Evolutionary conservation across 2,797 vertebrate genomes (phyloP).

Genomic region (Eremophila alpestris): DNA sequence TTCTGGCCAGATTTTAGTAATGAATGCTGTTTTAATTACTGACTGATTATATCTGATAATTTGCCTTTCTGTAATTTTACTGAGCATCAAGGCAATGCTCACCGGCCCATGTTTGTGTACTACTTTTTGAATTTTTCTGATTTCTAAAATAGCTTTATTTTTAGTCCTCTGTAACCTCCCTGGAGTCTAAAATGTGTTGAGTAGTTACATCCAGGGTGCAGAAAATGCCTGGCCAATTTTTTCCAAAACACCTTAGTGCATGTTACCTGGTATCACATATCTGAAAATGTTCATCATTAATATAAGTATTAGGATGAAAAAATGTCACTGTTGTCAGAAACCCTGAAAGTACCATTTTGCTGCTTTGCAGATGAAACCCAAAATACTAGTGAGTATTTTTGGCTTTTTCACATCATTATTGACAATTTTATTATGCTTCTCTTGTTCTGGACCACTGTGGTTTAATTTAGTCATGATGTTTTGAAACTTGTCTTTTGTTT

Average conservation of each 20-base stretch:
- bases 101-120: not conserved
- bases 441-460: not conserved
- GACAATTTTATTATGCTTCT: not conserved
- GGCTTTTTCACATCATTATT: not conserved
- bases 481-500: not conserved
- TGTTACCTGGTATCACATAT: not conserved
- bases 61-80: not conserved
- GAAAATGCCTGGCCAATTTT: not conserved
- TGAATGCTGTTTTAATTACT: not conserved
- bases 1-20: not conserved
- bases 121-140: not conserved
- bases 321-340: not conserved
- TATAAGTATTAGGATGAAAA: not conserved
- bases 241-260: not conserved
- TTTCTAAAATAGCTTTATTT: not conserved
- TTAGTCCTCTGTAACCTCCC: not conserved
- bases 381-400: not conserved
- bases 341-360: not conserved
- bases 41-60: not conserved
- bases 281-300: not conserved
- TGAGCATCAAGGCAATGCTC: not conserved
- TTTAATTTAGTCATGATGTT: not conserved
- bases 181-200: not conserved
- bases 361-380: not conserved
- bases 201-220: not conserved